Percentiles rank a stretch among this genome's conserved stretches.
phyloP scores from a whole-genome alignment of 2,888 invertebrate species.

The Pycnomerus fuliginosus region DNA sequence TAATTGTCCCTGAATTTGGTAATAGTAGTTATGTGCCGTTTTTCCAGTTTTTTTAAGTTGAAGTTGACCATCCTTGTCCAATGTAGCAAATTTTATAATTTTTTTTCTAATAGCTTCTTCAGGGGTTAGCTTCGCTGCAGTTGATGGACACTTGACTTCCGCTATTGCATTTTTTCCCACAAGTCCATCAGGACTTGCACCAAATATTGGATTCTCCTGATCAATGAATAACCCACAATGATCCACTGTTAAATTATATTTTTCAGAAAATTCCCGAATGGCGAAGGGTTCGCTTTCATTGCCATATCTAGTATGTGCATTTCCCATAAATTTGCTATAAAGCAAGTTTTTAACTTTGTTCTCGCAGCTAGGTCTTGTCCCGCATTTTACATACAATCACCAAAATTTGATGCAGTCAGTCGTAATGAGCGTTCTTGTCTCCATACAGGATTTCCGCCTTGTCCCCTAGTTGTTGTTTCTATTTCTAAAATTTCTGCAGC shows the following conservation, averaged over 20 bases:
- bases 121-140: no score
- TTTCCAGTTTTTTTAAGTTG: no score
- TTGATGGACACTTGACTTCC: no score
- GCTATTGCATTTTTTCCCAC: no score
- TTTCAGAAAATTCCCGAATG: not conserved
- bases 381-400: not conserved
- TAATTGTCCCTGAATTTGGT: no score
- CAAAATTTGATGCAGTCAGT: not conserved
- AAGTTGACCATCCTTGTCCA: no score
- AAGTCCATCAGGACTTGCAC: not conserved
- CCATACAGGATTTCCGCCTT: not conserved
- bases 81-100: no score
- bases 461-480: not conserved
- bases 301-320: not conserved
- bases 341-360: not conserved
- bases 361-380: not conserved
- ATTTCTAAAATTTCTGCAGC: not conserved
- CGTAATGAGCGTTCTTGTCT: not conserved
- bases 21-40: no score
- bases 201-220: not conserved
- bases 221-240: not conserved
- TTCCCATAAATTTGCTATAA: not conserved
- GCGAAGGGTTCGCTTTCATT: not conserved
- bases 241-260: not conserved
- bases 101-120: no score